Conservation (phyloP, 2,888 invertebrate species). For the Catocala fraxini region DNA sequence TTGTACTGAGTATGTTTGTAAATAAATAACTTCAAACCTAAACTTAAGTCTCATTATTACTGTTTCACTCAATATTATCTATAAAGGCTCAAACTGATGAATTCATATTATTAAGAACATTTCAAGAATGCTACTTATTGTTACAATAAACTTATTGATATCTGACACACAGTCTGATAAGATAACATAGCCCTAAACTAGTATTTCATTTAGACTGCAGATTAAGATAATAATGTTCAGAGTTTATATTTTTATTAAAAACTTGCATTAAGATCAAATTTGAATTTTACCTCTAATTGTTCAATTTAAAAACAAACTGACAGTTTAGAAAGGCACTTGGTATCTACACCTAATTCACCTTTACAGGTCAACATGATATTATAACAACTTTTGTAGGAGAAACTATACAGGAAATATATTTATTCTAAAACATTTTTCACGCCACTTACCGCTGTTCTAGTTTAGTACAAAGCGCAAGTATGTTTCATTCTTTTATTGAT, state of each 20-base stretch:
- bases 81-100: neutral
- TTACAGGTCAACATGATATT: slow-evolving; percentile 52
- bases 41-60: slow-evolving; percentile 1
- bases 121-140: slow-evolving; percentile 26
- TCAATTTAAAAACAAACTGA: slow-evolving; percentile 63
- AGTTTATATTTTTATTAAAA: slow-evolving; percentile 5
- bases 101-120: slow-evolving; percentile 7
- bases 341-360: slow-evolving; percentile 53
- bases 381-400: slow-evolving; percentile 37
- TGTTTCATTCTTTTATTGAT: slow-evolving; percentile 83
- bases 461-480: slow-evolving; percentile 76
- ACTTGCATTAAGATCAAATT: neutral
- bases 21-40: slow-evolving; percentile 27
- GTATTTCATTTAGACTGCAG: slow-evolving; percentile 18
- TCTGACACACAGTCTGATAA: slow-evolving; percentile 54
- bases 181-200: slow-evolving; percentile 50
- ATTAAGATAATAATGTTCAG: slow-evolving; percentile 18
- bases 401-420: slow-evolving; percentile 49
- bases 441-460: slow-evolving; percentile 78
- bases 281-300: slow-evolving; percentile 35
- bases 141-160: slow-evolving; percentile 53
- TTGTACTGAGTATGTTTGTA: slow-evolving; percentile 29
- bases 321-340: slow-evolving; percentile 76
- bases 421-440: slow-evolving; percentile 54
- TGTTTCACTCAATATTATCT: slow-evolving; percentile 5